A percentile compares a stretch with the other conserved stretches of the same genome.
phyloP scores from a whole-genome alignment of 2,888 invertebrate species.

The Stenodema calcarata region DNA sequence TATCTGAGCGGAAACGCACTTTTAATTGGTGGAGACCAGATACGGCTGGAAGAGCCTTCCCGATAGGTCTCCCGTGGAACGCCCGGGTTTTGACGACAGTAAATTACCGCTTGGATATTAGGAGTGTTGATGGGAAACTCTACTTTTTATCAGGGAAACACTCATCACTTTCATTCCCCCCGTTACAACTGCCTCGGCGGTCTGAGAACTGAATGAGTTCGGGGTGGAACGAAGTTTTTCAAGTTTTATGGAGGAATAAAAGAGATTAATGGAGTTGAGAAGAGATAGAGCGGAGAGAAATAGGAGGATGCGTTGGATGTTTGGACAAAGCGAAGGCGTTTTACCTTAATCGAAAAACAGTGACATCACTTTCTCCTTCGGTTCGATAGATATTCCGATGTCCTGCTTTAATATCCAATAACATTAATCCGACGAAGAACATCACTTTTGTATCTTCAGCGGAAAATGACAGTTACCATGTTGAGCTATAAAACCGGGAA shows the following conservation, averaged over 20 bases:
- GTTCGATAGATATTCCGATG: not conserved
- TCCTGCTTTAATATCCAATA: not conserved
- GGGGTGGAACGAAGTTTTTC: slow-evolving; percentile 3
- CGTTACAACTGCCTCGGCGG: too few relatives aligned
- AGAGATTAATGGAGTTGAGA: slow-evolving; percentile 43
- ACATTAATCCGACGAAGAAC: too few relatives aligned
- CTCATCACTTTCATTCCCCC: slow-evolving; percentile 28
- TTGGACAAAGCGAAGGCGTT: not conserved
- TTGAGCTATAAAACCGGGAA: too few relatives aligned
- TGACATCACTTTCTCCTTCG: not conserved
- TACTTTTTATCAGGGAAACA: slow-evolving; percentile 41
- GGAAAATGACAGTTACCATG: too few relatives aligned
- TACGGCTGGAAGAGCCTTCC: not conserved
- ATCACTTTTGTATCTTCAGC: too few relatives aligned
- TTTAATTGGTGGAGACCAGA: slow-evolving; percentile 35
- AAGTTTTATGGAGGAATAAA: slow-evolving; percentile 49
- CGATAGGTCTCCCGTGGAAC: not conserved
- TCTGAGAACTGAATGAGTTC: not conserved
- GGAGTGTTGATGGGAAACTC: slow-evolving; percentile 44
- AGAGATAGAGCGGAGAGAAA: slow-evolving; percentile 20
- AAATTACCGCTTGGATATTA: slow-evolving; percentile 43
- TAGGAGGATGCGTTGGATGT: not conserved
- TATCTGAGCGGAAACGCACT: slow-evolving; percentile 37
- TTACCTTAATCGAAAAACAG: not conserved
- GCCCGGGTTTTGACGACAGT: slow-evolving; percentile 44